Percentiles rank a stretch among this genome's conserved stretches.
Evolutionary conservation across 2,888 invertebrate genomes (phyloP).

Genomic region (Poecilobothrus nobilitatus): DNA sequence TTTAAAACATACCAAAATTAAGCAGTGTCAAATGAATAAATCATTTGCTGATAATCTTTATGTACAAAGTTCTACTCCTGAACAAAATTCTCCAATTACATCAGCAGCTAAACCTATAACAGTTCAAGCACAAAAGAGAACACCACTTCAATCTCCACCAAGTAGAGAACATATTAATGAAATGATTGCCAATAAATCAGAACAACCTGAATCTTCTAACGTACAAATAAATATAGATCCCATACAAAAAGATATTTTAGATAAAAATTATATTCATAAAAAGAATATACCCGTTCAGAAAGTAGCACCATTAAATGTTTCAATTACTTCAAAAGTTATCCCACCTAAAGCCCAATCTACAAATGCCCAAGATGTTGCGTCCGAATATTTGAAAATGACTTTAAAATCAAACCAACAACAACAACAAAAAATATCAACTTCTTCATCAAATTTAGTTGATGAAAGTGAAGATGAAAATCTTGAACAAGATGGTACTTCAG

Average conservation of each 20-base stretch:
- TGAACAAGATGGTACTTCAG: conserved; percentile 27
- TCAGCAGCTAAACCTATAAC: background rate
- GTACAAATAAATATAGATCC: background rate
- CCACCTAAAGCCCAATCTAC: conserved; percentile 20
- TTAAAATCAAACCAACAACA: conserved; percentile 18
- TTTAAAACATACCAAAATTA: conserved; percentile 60
- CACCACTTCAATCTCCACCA: background rate
- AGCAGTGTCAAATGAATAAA: conserved; percentile 52
- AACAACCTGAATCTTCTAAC: background rate
- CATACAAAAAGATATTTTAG: too few species aligned
- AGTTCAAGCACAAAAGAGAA: background rate
- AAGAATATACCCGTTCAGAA: background rate
- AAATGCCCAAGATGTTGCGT: conserved; percentile 57
- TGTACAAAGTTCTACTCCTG: background rate
- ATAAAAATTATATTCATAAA: too few species aligned
- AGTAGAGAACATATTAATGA: background rate
- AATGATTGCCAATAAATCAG: background rate
- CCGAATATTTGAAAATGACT: conserved; percentile 57
- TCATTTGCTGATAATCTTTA: background rate
- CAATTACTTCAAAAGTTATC: background rate
- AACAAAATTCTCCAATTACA: too few species aligned
- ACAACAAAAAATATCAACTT: background rate
- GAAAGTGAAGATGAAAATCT: conserved; percentile 23
- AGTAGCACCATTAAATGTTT: background rate
- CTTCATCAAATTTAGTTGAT: conserved; percentile 12